These are phyloP conservation scores for Emydura subglobosa DNA, from an alignment of 2,113 vertebrate genomes.

Conservation along the genomic window DNA sequence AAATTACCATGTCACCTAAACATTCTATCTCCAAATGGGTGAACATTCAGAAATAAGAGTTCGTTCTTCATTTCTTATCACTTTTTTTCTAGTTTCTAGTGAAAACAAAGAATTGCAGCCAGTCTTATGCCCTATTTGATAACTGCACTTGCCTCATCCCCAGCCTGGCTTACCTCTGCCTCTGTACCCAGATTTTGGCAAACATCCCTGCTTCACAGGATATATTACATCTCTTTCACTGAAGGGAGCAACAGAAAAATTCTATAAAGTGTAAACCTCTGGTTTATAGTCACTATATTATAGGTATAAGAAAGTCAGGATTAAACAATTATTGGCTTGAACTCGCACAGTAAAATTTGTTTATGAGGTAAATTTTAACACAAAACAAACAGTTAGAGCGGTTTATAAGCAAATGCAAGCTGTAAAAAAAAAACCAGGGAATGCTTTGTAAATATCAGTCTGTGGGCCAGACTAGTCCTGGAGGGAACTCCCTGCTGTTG, in stretches of 20 bases:
- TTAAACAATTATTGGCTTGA: conserved; percentile 72
- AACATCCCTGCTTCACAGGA: neutral
- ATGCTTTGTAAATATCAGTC: conserved; percentile 57
- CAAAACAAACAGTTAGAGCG: conserved; percentile 76
- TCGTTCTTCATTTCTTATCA: conserved; percentile 19
- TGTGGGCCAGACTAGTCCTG: conserved; percentile 32
- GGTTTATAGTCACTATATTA: conserved; percentile 50
- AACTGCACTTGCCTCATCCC: neutral
- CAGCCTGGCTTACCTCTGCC: neutral
- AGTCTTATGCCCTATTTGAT: neutral
- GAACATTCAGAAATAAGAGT: conserved; percentile 61
- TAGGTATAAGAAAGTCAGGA: conserved; percentile 40
- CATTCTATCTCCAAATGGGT: conserved; percentile 10
- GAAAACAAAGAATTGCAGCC: neutral
- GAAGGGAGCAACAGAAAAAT: neutral
- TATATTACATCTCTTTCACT: neutral
- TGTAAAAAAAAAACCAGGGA: conserved; percentile 49
- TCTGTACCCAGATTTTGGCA: neutral
- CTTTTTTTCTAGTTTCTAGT: neutral
- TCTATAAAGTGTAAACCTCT: conserved; percentile 43
- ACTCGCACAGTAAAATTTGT: conserved; percentile 73
- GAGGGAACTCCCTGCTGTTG: conserved; percentile 30
- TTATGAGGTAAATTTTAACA: conserved; percentile 80
- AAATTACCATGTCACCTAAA: conserved; percentile 58
- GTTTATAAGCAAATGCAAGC: conserved; percentile 76